Base-by-base conservation (phyloP, 1,140 invertebrate species). In the Aphelenchoides besseyi region DNA sequence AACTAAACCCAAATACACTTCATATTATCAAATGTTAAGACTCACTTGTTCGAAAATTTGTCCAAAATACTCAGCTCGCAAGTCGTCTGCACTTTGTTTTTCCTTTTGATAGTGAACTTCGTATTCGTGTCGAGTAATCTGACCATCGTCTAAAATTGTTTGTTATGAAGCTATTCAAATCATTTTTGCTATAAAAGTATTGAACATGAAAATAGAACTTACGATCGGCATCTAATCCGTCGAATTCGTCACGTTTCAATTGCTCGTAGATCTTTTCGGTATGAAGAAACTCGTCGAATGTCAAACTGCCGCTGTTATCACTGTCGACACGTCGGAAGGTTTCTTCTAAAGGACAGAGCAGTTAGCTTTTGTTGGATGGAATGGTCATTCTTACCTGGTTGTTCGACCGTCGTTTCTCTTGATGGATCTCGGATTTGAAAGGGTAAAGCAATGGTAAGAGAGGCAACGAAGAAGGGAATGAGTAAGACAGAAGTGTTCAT, bases 1-100 rank as follows among this genome's bases (percentile, higher is more conserved):
- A 72, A 72, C 23, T 72, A n/a, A n/a, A n/a, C n/a, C n/a, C n/a
- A n/a, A n/a, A 53, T 52, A 68, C 5, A 2, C 28, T 29, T 26
- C 28, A 61, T 2, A 5, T 30, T 29, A 61, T 61, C 33, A 3
- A 3, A 26, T 61, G 28, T 61, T 57, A n/a, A n/a, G n/a, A n/a
- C n/a, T n/a, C n/a, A n/a, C n/a, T n/a, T n/a, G n/a, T 54, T 71
- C 73, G 55, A 68, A 72, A 52, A 72, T 74, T 32, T 72, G 52
- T n/a, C 72, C 72, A 64, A 72, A 75, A 32, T 72, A 72, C 53
- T 72, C 71, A 26, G 72, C 71, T 35, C 53, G 26, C 1, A 68
- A 29, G 16, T 74, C 72, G 26, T 72, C 52, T 16, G 37, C n/a
- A 37, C 28, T 26, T 29, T 72, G 28, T 36, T 68, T 74, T 35